phyloP scores from a whole-genome alignment of 1,140 invertebrate species.

The Laodelphax striatellus region DNA sequence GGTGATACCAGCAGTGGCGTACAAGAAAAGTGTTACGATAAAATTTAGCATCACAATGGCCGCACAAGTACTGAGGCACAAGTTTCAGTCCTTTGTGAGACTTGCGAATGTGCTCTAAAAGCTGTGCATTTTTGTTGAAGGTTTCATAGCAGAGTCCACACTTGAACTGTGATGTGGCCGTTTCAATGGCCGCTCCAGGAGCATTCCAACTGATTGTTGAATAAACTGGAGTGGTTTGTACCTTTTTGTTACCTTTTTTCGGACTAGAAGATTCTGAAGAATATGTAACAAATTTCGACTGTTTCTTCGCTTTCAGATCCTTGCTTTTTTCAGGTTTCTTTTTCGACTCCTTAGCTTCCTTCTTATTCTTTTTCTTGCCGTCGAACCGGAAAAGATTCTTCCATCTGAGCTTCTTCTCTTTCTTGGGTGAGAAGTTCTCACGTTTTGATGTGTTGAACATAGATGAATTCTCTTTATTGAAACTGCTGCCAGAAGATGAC shows the following conservation, averaged over 20 bases:
- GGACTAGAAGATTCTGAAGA: background rate
- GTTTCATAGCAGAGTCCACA: slow-evolving; percentile 23
- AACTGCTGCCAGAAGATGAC: slow-evolving; percentile 7
- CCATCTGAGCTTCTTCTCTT: slow-evolving; percentile 16
- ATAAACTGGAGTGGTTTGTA: slow-evolving; percentile 6
- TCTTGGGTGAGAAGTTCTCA: slow-evolving; percentile 3
- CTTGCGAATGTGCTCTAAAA: slow-evolving; percentile 21
- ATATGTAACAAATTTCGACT: slow-evolving; percentile 1
- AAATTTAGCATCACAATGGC: slow-evolving; percentile 26
- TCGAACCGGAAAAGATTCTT: slow-evolving; percentile 4
- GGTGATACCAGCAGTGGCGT: slow-evolving; percentile 23
- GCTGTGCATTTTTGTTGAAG: slow-evolving; percentile 20
- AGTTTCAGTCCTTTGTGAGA: slow-evolving; percentile 20
- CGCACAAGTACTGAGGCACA: slow-evolving; percentile 23
- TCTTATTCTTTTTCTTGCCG: slow-evolving; percentile 3
- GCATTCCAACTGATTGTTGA: slow-evolving; percentile 9
- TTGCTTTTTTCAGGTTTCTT: slow-evolving; percentile 1
- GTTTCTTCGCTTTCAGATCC: background rate
- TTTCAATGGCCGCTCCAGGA: background rate
- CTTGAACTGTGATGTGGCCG: slow-evolving; percentile 17
- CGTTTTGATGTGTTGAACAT: background rate
- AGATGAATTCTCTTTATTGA: slow-evolving; percentile 13
- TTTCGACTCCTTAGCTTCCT: background rate
- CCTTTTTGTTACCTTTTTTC: slow-evolving; percentile 1
- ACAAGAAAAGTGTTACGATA: slow-evolving; percentile 26